These are phyloP conservation scores for Mya arenaria DNA, from an alignment of 1,140 invertebrate species.

Conservation along the genomic window DNA sequence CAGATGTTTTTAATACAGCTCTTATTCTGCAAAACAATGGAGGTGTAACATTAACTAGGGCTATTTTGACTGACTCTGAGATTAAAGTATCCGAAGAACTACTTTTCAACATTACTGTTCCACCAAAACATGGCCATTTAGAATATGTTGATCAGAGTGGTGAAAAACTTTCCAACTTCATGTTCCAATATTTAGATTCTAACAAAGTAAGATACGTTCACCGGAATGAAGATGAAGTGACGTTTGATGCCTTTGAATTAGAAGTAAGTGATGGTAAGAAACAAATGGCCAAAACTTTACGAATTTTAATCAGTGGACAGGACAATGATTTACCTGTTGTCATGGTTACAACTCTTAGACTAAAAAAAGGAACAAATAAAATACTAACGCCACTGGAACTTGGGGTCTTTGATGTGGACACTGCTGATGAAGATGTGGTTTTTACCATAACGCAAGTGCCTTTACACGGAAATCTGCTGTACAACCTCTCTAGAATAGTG, in stretches of 20 bases:
- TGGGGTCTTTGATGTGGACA: slow-evolving; percentile 80
- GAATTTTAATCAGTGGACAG: slow-evolving; percentile 80
- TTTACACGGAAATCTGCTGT: slow-evolving; percentile 78
- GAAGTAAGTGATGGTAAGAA: slow-evolving; percentile 81
- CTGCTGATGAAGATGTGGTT: slow-evolving; percentile 72
- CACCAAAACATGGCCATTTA: slow-evolving; percentile 79
- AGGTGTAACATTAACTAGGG: slow-evolving; percentile 76
- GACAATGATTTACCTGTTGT: slow-evolving; percentile 81
- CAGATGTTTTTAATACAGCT: slow-evolving; percentile 78
- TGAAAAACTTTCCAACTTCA: slow-evolving; percentile 78
- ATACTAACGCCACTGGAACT: slow-evolving; percentile 81
- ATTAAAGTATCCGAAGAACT: slow-evolving; percentile 78
- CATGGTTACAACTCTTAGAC: slow-evolving; percentile 72
- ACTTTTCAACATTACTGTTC: slow-evolving; percentile 77
- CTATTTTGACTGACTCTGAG: slow-evolving; percentile 79
- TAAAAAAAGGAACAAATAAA: slow-evolving; percentile 78
- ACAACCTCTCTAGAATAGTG: slow-evolving; percentile 72
- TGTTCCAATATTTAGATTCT: slow-evolving; percentile 79
- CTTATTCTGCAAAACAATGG: slow-evolving; percentile 80
- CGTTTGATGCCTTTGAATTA: slow-evolving; percentile 82
- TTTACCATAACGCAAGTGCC: slow-evolving; percentile 79
- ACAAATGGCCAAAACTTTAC: slow-evolving; percentile 78
- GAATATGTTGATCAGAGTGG: slow-evolving; percentile 77
- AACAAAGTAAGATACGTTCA: slow-evolving; percentile 80
- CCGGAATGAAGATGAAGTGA: slow-evolving; percentile 77